Base-by-base conservation (phyloP, 2,113 vertebrate species). In the Actenoides hombroni region DNA sequence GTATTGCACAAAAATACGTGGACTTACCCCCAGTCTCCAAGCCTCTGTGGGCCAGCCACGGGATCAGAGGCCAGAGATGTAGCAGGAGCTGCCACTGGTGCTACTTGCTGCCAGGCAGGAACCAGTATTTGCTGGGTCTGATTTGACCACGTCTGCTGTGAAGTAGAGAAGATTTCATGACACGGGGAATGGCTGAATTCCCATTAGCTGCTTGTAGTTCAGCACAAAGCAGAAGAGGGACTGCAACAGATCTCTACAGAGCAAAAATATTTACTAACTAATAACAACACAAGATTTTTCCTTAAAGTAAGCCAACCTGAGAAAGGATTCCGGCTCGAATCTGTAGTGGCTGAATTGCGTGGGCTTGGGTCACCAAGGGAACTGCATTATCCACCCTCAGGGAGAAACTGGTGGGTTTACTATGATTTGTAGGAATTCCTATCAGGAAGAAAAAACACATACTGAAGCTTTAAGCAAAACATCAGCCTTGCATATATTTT, bases 1-100 rank as follows among this genome's bases (percentile, higher is more conserved):
- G 42, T 7, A 19, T 3, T 23, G 18, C 63, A 76, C n/a, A 49
- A 25, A 60, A 83, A 18, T 3, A 56, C 2, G 10, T 2, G 39
- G 80, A 92, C 99, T 98, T 96, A 99, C 99, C 99, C 99, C 99
- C 99, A 99, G 92, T 99, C 99, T 97, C 99, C 98, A 94, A 99
- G 97, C 97, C 99, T 99, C 90, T 99, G 99, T 97, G 99, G 98
- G 89, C 98, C 99, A 88, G 98, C 98, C 98, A 99, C 98, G 96
- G 98, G 97, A 95, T 99, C 99, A 73, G 99, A 99, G 70, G 98
- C 93, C 92, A 99, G 94, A 56, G 99, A 97, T 53, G 99, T 96
- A 42, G 98, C 94, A 73, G 99, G 98, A 93, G 98, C 98, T 92
- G 99, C 98, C 96, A 99, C 96, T 16, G 98, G 98, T 0, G 99